A percentile compares a stretch with the other conserved stretches of the same genome.
Evolutionary conservation across 2,797 vertebrate genomes (phyloP).

Genomic region (Cygnus olor): DNA sequence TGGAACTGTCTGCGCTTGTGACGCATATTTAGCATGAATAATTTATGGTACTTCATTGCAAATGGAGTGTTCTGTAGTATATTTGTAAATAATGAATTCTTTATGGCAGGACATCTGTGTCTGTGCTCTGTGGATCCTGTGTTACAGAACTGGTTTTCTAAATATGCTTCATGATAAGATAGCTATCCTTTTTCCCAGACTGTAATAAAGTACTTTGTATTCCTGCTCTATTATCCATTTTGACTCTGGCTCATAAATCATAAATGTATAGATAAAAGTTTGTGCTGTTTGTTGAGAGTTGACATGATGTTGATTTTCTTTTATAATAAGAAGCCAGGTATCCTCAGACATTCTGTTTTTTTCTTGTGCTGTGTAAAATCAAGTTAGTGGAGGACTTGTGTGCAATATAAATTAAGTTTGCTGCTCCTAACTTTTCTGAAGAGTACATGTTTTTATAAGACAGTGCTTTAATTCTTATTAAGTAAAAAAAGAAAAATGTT

Average conservation of each 20-base stretch:
- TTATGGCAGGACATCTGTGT: slow-evolving; percentile 27
- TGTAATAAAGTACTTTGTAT: background rate
- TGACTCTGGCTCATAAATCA: background rate
- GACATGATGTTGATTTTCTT: background rate
- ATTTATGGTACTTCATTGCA: slow-evolving; percentile 41
- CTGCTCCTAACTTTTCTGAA: background rate
- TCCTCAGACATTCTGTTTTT: background rate
- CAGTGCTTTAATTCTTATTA: background rate
- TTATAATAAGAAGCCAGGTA: background rate
- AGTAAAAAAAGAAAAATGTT: background rate
- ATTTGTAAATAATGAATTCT: slow-evolving; percentile 58
- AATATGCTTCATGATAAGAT: background rate
- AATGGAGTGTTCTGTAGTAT: slow-evolving; percentile 28
- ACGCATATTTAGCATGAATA: background rate
- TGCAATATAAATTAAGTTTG: background rate
- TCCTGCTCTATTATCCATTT: background rate
- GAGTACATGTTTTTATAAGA: background rate
- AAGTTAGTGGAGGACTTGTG: background rate
- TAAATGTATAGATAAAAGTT: background rate
- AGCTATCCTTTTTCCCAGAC: background rate
- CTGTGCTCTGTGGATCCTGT: background rate
- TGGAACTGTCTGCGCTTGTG: background rate
- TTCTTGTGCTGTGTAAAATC: background rate
- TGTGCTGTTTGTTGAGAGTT: background rate
- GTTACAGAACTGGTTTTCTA: slow-evolving; percentile 6